These are phyloP conservation scores for Tigriopus japonicus DNA, from an alignment of 1,140 invertebrate species.

Conservation along the genomic window DNA sequence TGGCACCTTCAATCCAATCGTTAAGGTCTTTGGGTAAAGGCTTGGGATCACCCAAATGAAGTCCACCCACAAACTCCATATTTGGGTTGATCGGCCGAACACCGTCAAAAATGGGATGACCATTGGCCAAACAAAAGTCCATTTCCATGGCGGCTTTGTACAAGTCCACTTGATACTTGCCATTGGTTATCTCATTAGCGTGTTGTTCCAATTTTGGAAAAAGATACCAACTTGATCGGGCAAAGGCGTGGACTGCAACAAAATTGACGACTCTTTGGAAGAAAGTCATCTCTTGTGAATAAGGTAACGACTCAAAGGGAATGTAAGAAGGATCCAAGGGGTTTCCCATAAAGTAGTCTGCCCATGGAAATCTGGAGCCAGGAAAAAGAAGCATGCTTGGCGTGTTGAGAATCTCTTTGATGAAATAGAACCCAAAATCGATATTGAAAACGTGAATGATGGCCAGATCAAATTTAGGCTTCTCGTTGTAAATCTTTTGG, in stretches of 20 bases:
- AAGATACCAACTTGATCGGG: neutral
- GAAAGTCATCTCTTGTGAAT: neutral
- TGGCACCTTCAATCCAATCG: neutral
- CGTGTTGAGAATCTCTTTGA: neutral
- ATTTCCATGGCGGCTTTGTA: neutral
- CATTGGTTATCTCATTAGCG: too few species aligned
- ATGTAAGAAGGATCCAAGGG: neutral
- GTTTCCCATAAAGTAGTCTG: neutral
- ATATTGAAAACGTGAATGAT: neutral
- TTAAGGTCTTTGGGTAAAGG: neutral
- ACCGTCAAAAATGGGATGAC: neutral
- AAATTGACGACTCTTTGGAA: neutral
- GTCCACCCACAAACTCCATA: neutral
- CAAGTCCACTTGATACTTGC: neutral
- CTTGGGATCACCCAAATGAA: neutral
- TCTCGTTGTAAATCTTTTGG: too few species aligned
- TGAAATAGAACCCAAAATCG: neutral
- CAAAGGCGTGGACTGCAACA: neutral
- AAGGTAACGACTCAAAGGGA: neutral
- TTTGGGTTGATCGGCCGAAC: neutral
- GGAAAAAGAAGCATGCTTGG: neutral
- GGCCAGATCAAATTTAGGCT: neutral
- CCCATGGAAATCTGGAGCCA: neutral
- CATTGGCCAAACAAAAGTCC: neutral
- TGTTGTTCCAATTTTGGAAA: neutral